Conservation (phyloP, 2,888 invertebrate species). For the Magallana nippona region DNA sequence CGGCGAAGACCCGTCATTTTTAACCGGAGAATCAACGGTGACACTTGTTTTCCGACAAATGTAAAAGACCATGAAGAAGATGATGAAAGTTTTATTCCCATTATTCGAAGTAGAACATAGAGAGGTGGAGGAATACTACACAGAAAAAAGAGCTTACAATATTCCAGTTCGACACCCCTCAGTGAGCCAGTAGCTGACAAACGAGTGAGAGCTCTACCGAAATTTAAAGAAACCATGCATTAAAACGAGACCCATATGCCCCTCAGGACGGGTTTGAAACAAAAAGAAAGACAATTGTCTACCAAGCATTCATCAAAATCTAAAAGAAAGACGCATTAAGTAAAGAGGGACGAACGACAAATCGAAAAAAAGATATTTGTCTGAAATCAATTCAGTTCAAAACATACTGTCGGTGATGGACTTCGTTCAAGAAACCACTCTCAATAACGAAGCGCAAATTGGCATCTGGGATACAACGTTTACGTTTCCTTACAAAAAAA, state of each 20-base stretch:
- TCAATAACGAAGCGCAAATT: too few relatives aligned
- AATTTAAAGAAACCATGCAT: slow-evolving; percentile 29
- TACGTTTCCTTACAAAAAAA: background rate
- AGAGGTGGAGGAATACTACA: slow-evolving; percentile 45
- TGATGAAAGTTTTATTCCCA: slow-evolving; percentile 19
- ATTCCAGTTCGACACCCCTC: slow-evolving; percentile 44
- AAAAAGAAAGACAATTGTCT: background rate
- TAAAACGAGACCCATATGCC: slow-evolving; percentile 23
- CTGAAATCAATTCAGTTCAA: too few relatives aligned
- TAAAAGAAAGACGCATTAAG: slow-evolving; percentile 20
- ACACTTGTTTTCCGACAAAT: slow-evolving; percentile 37
- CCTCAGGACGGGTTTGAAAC: background rate
- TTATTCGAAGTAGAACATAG: slow-evolving; percentile 14
- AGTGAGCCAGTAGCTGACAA: background rate
- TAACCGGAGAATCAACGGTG: slow-evolving; percentile 40
- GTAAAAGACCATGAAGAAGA: slow-evolving; percentile 32
- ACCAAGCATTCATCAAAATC: slow-evolving; percentile 8
- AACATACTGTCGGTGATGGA: too few relatives aligned
- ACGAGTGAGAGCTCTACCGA: slow-evolving; percentile 8
- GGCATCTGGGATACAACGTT: too few relatives aligned
- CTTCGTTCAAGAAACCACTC: too few relatives aligned
- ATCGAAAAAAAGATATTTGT: too few relatives aligned
- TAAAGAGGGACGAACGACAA: slow-evolving; percentile 13
- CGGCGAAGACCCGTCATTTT: slow-evolving; percentile 33
- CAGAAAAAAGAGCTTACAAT: slow-evolving; percentile 42